Evolutionary conservation across 2,888 invertebrate species (phyloP).

Genomic region (Mythimna albipuncta): DNA sequence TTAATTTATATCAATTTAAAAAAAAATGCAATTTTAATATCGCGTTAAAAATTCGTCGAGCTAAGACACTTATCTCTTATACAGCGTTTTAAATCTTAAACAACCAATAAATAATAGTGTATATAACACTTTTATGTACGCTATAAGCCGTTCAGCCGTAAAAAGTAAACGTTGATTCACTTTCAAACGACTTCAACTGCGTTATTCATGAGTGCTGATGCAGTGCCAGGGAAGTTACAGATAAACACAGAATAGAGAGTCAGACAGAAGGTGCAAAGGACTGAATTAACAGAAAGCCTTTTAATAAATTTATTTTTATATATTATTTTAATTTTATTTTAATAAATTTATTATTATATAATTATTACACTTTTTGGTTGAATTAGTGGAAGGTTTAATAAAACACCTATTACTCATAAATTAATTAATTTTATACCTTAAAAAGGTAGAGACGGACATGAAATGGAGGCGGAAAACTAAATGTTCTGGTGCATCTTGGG

Average conservation of each 20-base stretch:
- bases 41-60: background rate
- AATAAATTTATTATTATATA: too few species aligned
- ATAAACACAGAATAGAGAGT: constrained; percentile 23
- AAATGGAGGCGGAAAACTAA: too few species aligned
- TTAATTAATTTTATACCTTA: too few species aligned
- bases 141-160: constrained; percentile 44
- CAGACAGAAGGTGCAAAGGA: constrained; percentile 5
- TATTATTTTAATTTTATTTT: too few species aligned
- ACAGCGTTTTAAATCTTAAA: constrained; percentile 22
- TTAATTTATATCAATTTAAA: too few species aligned
- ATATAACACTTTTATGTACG: constrained; percentile 35
- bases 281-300: background rate
- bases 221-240: constrained; percentile 59
- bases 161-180: constrained; percentile 60
- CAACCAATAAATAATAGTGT: constrained; percentile 13
- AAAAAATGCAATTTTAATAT: too few species aligned
- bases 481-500: too few species aligned
- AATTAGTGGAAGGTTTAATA: background rate
- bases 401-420: too few species aligned
- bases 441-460: too few species aligned
- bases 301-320: too few species aligned
- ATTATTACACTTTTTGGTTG: background rate
- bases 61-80: background rate
- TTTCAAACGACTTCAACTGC: constrained; percentile 54
- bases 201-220: constrained; percentile 66